Conservation (phyloP, 2,888 invertebrate species). For the Ashinkailepas kermadecensis region DNA sequence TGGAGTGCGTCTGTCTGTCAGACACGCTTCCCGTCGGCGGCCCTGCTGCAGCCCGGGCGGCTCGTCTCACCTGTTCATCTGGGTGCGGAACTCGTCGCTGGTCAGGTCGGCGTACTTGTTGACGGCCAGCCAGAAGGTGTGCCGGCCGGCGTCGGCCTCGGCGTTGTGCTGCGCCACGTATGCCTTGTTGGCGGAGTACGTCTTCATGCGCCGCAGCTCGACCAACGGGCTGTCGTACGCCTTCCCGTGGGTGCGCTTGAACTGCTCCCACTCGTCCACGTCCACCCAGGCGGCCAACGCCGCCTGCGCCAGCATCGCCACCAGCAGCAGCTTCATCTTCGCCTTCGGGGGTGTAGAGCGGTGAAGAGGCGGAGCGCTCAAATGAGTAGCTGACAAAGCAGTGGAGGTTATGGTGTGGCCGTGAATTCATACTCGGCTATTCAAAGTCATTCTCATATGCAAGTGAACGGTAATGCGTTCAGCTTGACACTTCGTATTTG, state of each 20-base stretch:
- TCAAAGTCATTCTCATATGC: too few relatives aligned
- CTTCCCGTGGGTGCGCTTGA: background rate
- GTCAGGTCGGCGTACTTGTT: conserved; percentile 14
- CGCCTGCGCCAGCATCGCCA: background rate
- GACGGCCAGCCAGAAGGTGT: background rate
- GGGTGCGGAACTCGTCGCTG: background rate
- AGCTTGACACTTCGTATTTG: too few relatives aligned
- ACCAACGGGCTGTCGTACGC: background rate
- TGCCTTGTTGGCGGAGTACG: background rate
- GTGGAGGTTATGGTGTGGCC: too few relatives aligned
- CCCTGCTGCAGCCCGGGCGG: too few relatives aligned
- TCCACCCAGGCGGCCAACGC: conserved; percentile 1
- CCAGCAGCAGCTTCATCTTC: background rate
- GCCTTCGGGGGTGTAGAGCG: too few relatives aligned
- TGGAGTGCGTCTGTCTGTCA: background rate
- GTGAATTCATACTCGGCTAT: too few relatives aligned
- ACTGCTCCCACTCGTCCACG: conserved; percentile 2
- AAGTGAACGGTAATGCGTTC: too few relatives aligned
- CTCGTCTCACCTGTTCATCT: background rate
- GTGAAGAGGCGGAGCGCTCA: too few relatives aligned
- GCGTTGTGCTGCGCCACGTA: background rate
- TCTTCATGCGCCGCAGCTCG: background rate
- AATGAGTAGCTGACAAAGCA: too few relatives aligned
- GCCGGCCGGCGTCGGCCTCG: background rate
- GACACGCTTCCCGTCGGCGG: too few relatives aligned